phyloP scores from a whole-genome alignment of 2,797 vertebrate species.

The Furcifer pardalis region DNA sequence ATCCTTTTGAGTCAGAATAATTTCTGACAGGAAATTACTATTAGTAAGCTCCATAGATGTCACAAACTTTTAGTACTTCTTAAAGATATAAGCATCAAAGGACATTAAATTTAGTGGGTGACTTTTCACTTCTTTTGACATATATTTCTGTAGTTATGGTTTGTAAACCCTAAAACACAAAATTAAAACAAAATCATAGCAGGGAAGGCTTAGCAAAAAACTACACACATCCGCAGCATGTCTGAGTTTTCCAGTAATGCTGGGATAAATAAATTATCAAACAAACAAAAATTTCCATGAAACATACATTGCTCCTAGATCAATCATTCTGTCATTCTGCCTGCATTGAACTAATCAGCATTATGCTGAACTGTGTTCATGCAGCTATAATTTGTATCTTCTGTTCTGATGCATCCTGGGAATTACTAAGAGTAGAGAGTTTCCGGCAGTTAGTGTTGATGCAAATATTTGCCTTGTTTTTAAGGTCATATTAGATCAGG shows the following conservation, averaged over 20 bases:
- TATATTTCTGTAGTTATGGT: not conserved
- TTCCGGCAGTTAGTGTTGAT: constrained; percentile 5
- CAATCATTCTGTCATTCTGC: constrained; percentile 5
- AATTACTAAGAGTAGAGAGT: constrained; percentile 17
- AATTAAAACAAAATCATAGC: constrained; percentile 38
- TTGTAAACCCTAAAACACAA: not conserved
- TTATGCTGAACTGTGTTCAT: not conserved
- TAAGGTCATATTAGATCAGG: constrained; percentile 12
- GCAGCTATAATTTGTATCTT: constrained; percentile 20
- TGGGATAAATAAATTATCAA: constrained; percentile 50
- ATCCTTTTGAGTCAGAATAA: too few species aligned
- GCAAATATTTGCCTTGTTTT: constrained; percentile 4
- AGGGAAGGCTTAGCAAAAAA: constrained; percentile 49
- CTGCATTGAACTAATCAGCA: constrained; percentile 8
- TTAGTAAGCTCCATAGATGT: not conserved
- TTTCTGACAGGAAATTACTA: too few species aligned
- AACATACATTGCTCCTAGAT: constrained; percentile 2
- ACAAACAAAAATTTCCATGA: constrained; percentile 36
- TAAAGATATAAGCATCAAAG: too few species aligned
- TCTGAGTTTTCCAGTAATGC: constrained; percentile 45
- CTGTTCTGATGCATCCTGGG: not conserved
- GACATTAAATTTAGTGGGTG: too few species aligned
- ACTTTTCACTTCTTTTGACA: constrained; percentile 33
- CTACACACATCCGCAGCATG: constrained; percentile 53
- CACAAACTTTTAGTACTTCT: not conserved